phyloP scores from a whole-genome alignment of 2,888 invertebrate species.

The Calameuta idolon region DNA sequence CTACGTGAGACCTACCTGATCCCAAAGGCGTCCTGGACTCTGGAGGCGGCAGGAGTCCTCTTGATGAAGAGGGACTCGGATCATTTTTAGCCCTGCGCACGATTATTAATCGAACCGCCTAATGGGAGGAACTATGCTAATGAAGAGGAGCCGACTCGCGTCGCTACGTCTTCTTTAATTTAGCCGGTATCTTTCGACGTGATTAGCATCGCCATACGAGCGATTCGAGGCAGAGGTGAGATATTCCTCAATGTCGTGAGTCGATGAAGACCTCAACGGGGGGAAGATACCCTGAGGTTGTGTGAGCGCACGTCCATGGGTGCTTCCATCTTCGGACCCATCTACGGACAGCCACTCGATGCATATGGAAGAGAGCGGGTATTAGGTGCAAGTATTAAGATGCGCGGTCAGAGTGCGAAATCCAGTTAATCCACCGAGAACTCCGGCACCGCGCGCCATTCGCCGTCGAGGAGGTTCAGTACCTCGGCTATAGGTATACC shows the following conservation, averaged over 20 bases:
- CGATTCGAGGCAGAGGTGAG: slow-evolving; percentile 53
- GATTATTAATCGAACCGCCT: slow-evolving; percentile 50
- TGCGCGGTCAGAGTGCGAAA: slow-evolving; percentile 47
- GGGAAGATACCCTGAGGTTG: slow-evolving; percentile 11
- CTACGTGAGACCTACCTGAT: background rate
- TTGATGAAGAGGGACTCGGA: slow-evolving; percentile 46
- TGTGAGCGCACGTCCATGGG: background rate
- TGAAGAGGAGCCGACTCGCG: slow-evolving; percentile 34
- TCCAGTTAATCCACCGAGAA: slow-evolving; percentile 34
- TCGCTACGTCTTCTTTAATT: slow-evolving; percentile 41
- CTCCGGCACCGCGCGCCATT: background rate
- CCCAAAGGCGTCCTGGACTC: background rate
- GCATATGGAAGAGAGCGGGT: background rate
- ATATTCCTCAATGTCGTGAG: slow-evolving; percentile 60
- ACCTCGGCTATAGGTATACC: background rate
- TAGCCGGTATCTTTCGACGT: slow-evolving; percentile 26
- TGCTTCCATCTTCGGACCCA: background rate
- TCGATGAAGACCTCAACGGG: slow-evolving; percentile 57
- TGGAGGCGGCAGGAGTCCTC: background rate
- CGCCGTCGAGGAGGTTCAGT: background rate
- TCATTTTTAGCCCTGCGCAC: slow-evolving; percentile 41
- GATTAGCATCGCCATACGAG: slow-evolving; percentile 45
- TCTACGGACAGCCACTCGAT: background rate
- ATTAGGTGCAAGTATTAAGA: background rate
- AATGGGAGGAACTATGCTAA: slow-evolving; percentile 50